Evolutionary conservation across 2,113 vertebrate genomes (phyloP), one percentile per base, ranked within the genome.

Genomic region (Phycodurus eques): DNA sequence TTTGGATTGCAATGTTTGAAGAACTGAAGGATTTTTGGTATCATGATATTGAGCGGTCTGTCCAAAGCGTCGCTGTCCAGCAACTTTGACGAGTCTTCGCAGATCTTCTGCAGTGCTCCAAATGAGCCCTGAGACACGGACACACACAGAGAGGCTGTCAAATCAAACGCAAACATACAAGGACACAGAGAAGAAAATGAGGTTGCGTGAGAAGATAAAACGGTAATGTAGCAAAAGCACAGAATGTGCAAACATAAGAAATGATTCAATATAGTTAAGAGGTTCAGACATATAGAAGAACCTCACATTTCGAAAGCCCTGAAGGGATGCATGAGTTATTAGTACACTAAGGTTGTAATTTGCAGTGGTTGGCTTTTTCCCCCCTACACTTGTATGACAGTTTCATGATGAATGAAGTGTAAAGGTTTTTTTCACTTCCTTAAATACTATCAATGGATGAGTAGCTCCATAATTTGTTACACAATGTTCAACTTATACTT

Each of bases 1-100:
- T 98, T 98, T 68, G 96, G 94, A 85, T 96, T 98, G 91, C 96
- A 98, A 80, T 98, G 96, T 85, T 97, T 98, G 83, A 98, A 98
- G 85, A 98, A 98, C 89, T 98, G 96, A 54, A 98, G 91, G 84
- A 98, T 98, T 68, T 98, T 97, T 12, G 96, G 96, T 70, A 97
- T 98, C 96, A 98, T 97, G 80, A 97, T 90, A 83, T 96, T 98
- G 54, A 98, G 95, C 0, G 96, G 96, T 8, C 96, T 91, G 81
- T 97, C 96, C 71, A 98, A 94, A 27, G 96, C 95, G 1, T 97
- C 96, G 0, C 95, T 98, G 86, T 98, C 96, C 87, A 98, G 87
- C 72, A 98, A 94, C 91, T 98, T 96, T 0, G 96, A 97, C 0
- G 96, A 98, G 71, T 98, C 96, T 86, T 98, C 96, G 0, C 96